Evolutionary conservation across 2,888 invertebrate genomes (phyloP), one percentile per base, ranked within the genome.

Genomic region (Torymus aiolomorphi): DNA sequence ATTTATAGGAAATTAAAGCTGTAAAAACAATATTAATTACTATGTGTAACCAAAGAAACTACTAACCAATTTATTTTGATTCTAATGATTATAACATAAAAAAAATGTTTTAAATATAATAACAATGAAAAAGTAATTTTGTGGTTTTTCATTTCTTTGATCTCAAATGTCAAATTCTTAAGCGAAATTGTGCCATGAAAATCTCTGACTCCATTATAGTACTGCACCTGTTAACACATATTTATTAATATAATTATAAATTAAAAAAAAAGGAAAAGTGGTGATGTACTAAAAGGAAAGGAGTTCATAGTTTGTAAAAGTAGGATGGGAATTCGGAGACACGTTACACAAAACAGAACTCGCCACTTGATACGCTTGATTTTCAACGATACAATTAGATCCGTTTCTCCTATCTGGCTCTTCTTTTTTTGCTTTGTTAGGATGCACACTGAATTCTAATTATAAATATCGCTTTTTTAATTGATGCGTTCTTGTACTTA

Each of bases 141-240:
- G 52, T 75, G 59, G 13, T n/a, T 69, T 42, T 59, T 70, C 70
- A 75, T 81, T 78, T 81, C 81, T 81, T 81, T 78, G 81, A 81
- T 78, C 75, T 66, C 20, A 56, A 74, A 57, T 12, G 49, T 63
- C 57, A 54, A 49, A 65, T 31, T 61, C 54, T 76, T 24, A 80
- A 75, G 74, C 63, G 42, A 71, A 65, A 42, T 20, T 73, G 57
- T 3, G 63, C 67, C 49, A 52, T 70, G 42, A 56, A 2, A 59
- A 16, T 66, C 24, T 62, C 42, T 66, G 73, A 56, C 51, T 71
- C 56, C 18, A 52, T 20, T 75, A 59, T 11, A 67, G 62, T 51
- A 57, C 81, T 76, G 81, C 81, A 76, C 66, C 81, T 81, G 67
- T 78, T 71, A 76, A 81, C 78, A 78, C 16, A 78, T 42, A 72